Conservation (phyloP, 1,140 invertebrate species). For the Drosophila littoralis region DNA sequence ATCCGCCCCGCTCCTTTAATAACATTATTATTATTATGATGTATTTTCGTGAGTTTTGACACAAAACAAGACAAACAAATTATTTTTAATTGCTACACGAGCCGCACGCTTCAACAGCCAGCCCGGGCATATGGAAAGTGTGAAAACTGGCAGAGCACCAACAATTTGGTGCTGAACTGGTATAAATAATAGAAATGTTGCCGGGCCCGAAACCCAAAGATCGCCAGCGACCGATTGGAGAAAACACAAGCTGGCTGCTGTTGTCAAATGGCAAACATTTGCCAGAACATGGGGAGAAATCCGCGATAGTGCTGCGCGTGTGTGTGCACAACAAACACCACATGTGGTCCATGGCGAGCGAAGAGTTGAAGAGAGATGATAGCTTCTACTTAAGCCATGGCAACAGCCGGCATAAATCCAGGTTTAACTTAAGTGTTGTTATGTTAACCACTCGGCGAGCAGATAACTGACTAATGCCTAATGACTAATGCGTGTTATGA, state of each 20-base stretch:
- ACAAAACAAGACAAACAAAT: constrained; percentile 76
- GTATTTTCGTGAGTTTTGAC: constrained; percentile 76
- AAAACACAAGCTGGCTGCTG: constrained; percentile 37
- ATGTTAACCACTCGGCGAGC: constrained; percentile 35
- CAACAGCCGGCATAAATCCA: constrained; percentile 55
- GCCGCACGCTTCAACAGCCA: constrained; percentile 26
- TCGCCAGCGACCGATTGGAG: constrained; percentile 52
- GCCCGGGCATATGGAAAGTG: constrained; percentile 64
- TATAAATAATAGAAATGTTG: constrained; percentile 81
- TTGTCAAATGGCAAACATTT: constrained; percentile 67
- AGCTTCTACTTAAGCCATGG: constrained; percentile 57
- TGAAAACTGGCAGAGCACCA: constrained; percentile 70
- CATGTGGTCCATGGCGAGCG: constrained; percentile 61
- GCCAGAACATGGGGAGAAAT: constrained; percentile 61
- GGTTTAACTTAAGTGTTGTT: constrained; percentile 69
- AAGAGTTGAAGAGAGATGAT: constrained; percentile 37
- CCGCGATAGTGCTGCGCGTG: constrained; percentile 36
- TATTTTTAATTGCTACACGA: constrained; percentile 79
- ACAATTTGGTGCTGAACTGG: constrained; percentile 31
- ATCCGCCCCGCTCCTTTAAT: constrained; percentile 32
- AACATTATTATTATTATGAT: constrained; percentile 66
- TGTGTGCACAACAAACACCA: constrained; percentile 80
- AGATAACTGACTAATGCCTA: neutral
- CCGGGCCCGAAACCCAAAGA: constrained; percentile 51
- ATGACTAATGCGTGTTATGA: constrained; percentile 42